These are phyloP conservation scores for Poliocrania exsul DNA, from an alignment of 2,797 vertebrate species.

Conservation along the genomic window DNA sequence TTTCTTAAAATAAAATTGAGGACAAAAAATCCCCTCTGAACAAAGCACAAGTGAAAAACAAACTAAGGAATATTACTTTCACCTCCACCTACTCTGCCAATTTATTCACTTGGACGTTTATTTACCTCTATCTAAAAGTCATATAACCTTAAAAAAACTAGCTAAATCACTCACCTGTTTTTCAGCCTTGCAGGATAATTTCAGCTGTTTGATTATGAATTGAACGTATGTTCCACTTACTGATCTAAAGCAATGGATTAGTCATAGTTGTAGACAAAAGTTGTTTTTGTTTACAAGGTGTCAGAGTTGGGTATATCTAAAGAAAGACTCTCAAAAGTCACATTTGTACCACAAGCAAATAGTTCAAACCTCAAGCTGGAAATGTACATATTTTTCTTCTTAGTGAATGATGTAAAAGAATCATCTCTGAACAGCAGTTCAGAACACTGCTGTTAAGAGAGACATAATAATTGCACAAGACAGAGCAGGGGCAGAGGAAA, in stretches of 20 bases:
- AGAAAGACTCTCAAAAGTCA: conserved; percentile 60
- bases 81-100: not conserved
- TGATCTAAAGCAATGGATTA: conserved; percentile 70
- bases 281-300: conserved; percentile 69
- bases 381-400: conserved; percentile 14
- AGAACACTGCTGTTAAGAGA: not conserved
- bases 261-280: conserved; percentile 62
- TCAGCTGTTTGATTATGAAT: conserved; percentile 62
- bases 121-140: not conserved
- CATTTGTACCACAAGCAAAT: conserved; percentile 39
- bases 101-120: conserved; percentile 45
- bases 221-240: conserved; percentile 66
- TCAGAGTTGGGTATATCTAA: conserved; percentile 11
- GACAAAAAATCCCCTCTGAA: not conserved
- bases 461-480: not conserved
- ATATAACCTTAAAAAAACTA: not conserved
- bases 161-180: conserved; percentile 17
- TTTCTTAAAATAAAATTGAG: conserved; percentile 33
- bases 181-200: conserved; percentile 50
- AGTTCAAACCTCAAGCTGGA: conserved; percentile 27
- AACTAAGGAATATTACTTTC: conserved; percentile 30
- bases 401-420: not conserved
- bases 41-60: conserved; percentile 31
- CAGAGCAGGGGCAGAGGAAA: not conserved
- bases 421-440: not conserved